Base-by-base conservation (phyloP, 2,888 invertebrate species). In the Lasioglossum figueresi region DNA sequence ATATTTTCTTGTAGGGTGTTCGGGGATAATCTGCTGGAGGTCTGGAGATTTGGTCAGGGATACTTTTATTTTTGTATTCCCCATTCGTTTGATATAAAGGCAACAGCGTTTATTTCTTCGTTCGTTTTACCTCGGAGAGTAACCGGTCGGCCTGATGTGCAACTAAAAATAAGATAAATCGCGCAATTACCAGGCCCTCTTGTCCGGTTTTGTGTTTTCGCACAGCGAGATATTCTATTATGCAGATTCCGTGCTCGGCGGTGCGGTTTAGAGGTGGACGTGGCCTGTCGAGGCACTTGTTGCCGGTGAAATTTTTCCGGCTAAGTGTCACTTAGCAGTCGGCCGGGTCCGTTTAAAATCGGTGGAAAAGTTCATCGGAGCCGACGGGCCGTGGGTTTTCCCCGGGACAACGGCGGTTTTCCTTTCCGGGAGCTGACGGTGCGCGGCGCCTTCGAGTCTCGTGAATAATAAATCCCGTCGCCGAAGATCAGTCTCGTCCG, bases 281-380 rank as follows among this genome's bases (percentile, higher is more conserved):
- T 5, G 71, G 75, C 80, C 56, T 75, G 76, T 34, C 79, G 71
- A 71, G 82, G 86, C 86, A 85, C 85, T 86, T 86, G 86, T 86
- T 82, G 86, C 86, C 86, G 27, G 82, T n/a, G 78, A 80, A 83
- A 83, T 84, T 83, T 82, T 86, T 87, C 70, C 40, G 27, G 40
- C 43, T 43, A 66, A 79, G 77, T 52, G 80, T 80, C 86, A 73
- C 79, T 79, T 23, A 31, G 43, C 27, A 48, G 34, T 52, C 27
- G 34, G 31, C 12, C 56, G 34, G 31, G 19, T 1, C 8, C 23
- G 59, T 16, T 27, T 27, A 79, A 74, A 63, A 74, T 27, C 23
- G 8, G 40, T 27, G 27, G 52, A 59, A 14, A 59, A 27, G 59
- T 66, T 73, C 34, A 27, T 76, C 37, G 16, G 68, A n/a, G 31